Percentiles rank a stretch among this genome's conserved stretches.
phyloP scores from a whole-genome alignment of 1,140 invertebrate species.

The Tribolium castaneum region DNA sequence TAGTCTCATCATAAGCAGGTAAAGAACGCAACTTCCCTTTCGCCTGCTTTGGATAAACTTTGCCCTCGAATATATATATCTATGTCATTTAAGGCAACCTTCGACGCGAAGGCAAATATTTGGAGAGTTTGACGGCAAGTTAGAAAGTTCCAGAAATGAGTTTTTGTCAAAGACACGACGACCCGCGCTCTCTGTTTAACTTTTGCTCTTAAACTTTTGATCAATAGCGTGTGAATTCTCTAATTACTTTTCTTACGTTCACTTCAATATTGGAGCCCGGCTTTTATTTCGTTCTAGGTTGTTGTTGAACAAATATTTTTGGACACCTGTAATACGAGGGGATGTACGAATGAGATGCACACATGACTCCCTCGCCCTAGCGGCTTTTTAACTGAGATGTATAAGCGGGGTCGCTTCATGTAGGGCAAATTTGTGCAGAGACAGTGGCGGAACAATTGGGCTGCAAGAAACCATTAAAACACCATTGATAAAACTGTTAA shows the following conservation, averaged over 20 bases:
- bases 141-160: conserved; percentile 42
- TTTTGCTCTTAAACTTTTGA: conserved; percentile 40
- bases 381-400: conserved; percentile 32
- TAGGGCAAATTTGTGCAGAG: not conserved
- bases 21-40: not conserved
- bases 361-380: conserved; percentile 26
- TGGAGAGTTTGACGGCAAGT: conserved; percentile 33
- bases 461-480: no score
- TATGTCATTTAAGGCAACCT: conserved; percentile 20
- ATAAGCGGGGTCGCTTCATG: conserved; percentile 8
- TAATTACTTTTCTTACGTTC: conserved; percentile 44
- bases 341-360: not conserved
- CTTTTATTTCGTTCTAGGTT: not conserved
- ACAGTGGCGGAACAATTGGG: not conserved
- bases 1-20: not conserved
- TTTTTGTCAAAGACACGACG: conserved; percentile 44
- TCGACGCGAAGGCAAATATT: conserved; percentile 40
- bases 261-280: not conserved
- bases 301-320: conserved; percentile 1
- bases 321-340: conserved; percentile 21
- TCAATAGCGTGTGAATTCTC: conserved; percentile 38
- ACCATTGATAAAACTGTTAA: no score
- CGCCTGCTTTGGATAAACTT: conserved; percentile 36
- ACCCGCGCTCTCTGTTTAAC: conserved; percentile 29
- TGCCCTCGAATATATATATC: conserved; percentile 26